These are phyloP conservation scores for Psittacus erithacus DNA, from an alignment of 2,113 vertebrate genomes.

Conservation along the genomic window DNA sequence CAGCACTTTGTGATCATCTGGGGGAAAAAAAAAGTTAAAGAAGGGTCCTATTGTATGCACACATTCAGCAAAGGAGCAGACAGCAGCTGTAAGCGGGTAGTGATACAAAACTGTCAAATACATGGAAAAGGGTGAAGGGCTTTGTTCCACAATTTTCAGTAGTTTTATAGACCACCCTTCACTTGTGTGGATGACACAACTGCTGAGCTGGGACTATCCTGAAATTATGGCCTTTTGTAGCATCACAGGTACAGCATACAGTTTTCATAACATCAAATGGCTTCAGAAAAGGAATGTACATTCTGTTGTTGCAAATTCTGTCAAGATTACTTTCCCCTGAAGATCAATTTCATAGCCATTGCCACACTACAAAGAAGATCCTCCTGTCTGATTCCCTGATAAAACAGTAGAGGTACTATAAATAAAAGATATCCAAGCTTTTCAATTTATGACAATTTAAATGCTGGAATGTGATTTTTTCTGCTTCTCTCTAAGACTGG, in stretches of 20 bases:
- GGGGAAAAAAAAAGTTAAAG: neutral
- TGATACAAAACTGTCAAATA: neutral
- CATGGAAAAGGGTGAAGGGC: neutral
- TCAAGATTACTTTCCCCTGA: neutral
- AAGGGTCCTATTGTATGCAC: neutral
- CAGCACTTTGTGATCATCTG: fast-evolving
- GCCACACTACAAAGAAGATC: neutral
- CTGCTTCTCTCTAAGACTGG: neutral
- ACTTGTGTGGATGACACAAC: neutral
- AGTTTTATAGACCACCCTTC: neutral
- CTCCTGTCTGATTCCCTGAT: neutral
- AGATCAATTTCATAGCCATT: slow-evolving; percentile 13
- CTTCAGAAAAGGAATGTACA: neutral
- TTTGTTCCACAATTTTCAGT: neutral
- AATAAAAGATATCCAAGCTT: slow-evolving; percentile 7
- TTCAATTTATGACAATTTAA: neutral
- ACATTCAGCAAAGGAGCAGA: neutral
- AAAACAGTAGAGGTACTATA: neutral
- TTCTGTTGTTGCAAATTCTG: slow-evolving; percentile 14
- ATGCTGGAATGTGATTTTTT: neutral
- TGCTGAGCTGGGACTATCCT: neutral
- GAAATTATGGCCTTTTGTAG: neutral
- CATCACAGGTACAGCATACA: neutral
- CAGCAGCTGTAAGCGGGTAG: neutral
- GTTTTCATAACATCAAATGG: neutral